Percentiles rank a stretch among this genome's conserved stretches.
Evolutionary conservation across 1,140 invertebrate species (phyloP).

Genomic region (Anthonomus grandis): DNA sequence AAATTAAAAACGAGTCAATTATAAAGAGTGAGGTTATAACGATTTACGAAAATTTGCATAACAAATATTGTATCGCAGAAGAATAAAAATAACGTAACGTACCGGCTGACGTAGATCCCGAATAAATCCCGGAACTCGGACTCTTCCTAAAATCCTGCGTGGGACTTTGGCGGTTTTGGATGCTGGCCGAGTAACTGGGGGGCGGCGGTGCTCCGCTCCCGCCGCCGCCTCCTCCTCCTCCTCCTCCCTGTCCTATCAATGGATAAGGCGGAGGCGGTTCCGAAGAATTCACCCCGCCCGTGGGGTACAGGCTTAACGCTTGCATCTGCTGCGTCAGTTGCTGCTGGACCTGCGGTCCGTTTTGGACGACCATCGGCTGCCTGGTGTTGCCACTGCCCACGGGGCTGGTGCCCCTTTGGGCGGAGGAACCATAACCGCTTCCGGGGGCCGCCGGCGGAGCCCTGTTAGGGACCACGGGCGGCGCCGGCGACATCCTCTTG

Average conservation of each 20-base stretch:
- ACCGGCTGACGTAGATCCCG: slow-evolving; percentile 67
- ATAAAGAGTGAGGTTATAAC: background rate
- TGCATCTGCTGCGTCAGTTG: slow-evolving; percentile 84
- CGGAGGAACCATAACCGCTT: slow-evolving; percentile 48
- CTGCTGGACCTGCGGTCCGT: slow-evolving; percentile 74
- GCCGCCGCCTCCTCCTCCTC: no score
- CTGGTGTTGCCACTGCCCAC: slow-evolving; percentile 40
- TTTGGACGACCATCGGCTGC: slow-evolving; percentile 77
- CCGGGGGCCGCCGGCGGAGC: slow-evolving; percentile 54
- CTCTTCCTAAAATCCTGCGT: slow-evolving; percentile 70
- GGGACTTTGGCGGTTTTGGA: slow-evolving; percentile 81
- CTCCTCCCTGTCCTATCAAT: slow-evolving; percentile 55
- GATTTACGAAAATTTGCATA: no score
- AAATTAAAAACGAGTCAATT: no score
- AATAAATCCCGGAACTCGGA: slow-evolving; percentile 75
- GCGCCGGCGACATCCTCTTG: slow-evolving; percentile 80
- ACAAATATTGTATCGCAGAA: background rate
- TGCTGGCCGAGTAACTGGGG: slow-evolving; percentile 79
- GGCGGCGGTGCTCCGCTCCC: slow-evolving; percentile 67
- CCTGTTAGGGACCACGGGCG: slow-evolving; percentile 57
- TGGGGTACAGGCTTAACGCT: slow-evolving; percentile 75
- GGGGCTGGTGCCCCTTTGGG: slow-evolving; percentile 67
- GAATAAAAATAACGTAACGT: background rate
- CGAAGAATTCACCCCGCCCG: slow-evolving; percentile 52
- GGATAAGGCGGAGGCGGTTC: slow-evolving; percentile 77